phyloP scores from a whole-genome alignment of 2,797 vertebrate genomes.

The Chelidonichthys spinosus region DNA sequence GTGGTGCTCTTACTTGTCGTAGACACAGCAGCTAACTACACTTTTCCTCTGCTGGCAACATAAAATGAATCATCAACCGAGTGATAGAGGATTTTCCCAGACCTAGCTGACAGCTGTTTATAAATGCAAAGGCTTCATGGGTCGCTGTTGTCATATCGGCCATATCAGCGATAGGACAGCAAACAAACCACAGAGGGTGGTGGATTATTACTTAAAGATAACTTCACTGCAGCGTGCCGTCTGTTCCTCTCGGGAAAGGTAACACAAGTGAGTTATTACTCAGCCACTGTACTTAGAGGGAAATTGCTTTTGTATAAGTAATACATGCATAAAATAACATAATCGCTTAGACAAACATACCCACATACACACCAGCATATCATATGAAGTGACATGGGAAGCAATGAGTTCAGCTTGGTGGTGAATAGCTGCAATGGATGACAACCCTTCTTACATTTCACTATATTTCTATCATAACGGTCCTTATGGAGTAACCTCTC shows the following conservation, averaged over 20 bases:
- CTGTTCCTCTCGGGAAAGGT: slow-evolving; percentile 36
- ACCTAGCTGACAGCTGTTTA: slow-evolving; percentile 56
- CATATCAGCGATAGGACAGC: slow-evolving; percentile 45
- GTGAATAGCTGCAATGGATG: background rate
- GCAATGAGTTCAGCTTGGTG: background rate
- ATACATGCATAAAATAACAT: slow-evolving; percentile 21
- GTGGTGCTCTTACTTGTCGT: slow-evolving; percentile 35
- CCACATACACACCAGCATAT: slow-evolving; percentile 16
- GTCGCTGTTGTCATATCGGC: slow-evolving; percentile 33
- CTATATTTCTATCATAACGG: background rate
- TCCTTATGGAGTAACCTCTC: background rate
- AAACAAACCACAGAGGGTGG: slow-evolving; percentile 41
- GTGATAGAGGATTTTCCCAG: slow-evolving; percentile 61
- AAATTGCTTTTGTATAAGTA: slow-evolving; percentile 26
- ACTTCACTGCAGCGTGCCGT: slow-evolving; percentile 40
- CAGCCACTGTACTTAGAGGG: background rate
- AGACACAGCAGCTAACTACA: slow-evolving; percentile 34
- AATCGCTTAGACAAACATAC: slow-evolving; percentile 12
- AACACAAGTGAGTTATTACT: slow-evolving; percentile 54
- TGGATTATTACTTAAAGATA: slow-evolving; percentile 54
- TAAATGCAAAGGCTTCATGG: slow-evolving; percentile 56
- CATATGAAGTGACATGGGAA: slow-evolving; percentile 36
- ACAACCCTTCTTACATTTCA: background rate
- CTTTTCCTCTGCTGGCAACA: slow-evolving; percentile 49
- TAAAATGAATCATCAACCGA: slow-evolving; percentile 51